Evolutionary conservation across 2,113 vertebrate genomes (phyloP).

Genomic region (Takifugu bimaculatus): DNA sequence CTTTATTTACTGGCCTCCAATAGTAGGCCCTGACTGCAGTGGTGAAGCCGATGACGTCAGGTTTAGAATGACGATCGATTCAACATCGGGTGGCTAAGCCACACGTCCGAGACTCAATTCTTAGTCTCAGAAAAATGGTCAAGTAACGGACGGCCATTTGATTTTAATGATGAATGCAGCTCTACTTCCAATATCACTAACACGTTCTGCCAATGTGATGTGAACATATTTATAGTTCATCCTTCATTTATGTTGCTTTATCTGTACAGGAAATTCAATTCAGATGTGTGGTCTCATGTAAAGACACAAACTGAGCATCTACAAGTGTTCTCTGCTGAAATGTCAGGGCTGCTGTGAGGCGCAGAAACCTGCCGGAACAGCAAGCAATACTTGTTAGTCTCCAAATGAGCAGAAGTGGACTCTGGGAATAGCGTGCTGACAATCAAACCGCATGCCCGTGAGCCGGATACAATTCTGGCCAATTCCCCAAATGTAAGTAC

Average conservation of each 20-base stretch:
- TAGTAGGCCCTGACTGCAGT: not conserved
- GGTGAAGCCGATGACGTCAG: not conserved
- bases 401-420: not conserved
- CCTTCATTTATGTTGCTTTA: no score
- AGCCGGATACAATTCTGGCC: not conserved
- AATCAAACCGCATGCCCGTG: not conserved
- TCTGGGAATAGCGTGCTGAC: not conserved
- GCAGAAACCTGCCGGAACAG: not conserved
- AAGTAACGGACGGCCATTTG: not conserved
- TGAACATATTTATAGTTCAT: not conserved
- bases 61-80: not conserved
- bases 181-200: no score
- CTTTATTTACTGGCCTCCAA: not conserved
- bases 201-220: not conserved
- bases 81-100: conserved; percentile 3
- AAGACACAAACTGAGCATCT: no score
- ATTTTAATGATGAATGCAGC: not conserved
- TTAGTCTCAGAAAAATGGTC: not conserved
- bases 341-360: conserved; percentile 3
- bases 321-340: not conserved
- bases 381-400: not conserved
- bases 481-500: not conserved
- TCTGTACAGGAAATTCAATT: no score
- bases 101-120: not conserved
- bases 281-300: no score